Evolutionary conservation across 2,113 vertebrate species (phyloP).

Genomic region (Casuarius casuarius): DNA sequence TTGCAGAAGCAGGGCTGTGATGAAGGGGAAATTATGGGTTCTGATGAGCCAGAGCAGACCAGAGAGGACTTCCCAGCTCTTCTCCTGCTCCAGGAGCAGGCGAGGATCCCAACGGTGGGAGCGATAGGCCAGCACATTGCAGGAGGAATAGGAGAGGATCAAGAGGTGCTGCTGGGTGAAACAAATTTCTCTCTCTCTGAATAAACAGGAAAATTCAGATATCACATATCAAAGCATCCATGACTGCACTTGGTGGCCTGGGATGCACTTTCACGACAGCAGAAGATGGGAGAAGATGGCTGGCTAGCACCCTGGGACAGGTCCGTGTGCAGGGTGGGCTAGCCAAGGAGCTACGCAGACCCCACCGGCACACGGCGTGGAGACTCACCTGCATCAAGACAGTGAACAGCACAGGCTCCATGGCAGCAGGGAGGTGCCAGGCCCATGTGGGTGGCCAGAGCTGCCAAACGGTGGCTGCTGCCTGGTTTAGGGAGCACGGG

Average conservation of each 20-base stretch:
- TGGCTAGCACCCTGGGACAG: no score
- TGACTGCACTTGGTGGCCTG: background rate
- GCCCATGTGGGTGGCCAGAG: no score
- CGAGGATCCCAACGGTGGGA: background rate
- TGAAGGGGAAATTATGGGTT: background rate
- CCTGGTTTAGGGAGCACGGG: no score
- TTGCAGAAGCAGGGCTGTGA: background rate
- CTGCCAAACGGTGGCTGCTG: no score
- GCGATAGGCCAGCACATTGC: background rate
- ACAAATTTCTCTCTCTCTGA: background rate
- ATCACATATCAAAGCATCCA: no score
- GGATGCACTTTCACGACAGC: background rate
- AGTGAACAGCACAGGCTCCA: no score
- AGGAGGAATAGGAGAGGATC: background rate
- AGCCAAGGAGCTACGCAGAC: no score
- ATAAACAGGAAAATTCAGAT: background rate
- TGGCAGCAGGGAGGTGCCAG: no score
- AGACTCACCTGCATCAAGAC: no score
- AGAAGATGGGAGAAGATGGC: background rate
- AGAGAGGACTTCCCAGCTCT: background rate
- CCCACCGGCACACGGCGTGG: no score
- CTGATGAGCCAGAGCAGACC: background rate
- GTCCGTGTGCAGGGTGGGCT: no score
- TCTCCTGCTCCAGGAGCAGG: background rate
- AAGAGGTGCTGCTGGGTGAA: background rate